Evolutionary conservation across 2,113 vertebrate species (phyloP).

Genomic region (Myrmecophaga tridactyla): DNA sequence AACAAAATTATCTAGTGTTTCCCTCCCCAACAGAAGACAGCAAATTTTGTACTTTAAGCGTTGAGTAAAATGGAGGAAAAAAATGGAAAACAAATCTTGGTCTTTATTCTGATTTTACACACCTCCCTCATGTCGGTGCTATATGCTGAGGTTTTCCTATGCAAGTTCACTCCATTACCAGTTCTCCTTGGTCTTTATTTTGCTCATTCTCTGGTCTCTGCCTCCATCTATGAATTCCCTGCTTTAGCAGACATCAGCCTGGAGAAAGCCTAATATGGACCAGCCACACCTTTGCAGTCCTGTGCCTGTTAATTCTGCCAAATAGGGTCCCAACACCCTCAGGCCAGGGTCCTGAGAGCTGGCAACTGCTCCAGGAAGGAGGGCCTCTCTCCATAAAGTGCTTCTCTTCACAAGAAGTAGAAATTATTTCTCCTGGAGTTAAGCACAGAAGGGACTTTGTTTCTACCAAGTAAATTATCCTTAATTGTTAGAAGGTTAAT

Average conservation of each 20-base stretch:
- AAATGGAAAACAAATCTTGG: too few species aligned
- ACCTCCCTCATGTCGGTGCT: background rate
- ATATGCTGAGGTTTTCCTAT: background rate
- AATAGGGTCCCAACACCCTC: background rate
- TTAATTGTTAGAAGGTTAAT: background rate
- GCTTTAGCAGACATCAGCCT: background rate
- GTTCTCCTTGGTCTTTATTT: background rate
- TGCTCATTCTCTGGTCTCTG: background rate
- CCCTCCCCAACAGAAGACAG: too few species aligned
- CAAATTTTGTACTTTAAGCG: too few species aligned
- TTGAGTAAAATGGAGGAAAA: too few species aligned
- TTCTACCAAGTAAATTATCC: background rate
- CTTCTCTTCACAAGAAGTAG: background rate
- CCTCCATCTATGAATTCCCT: background rate
- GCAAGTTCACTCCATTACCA: background rate
- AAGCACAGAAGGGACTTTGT: background rate
- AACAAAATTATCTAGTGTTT: too few species aligned
- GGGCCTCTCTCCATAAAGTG: rapidly evolving
- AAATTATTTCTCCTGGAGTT: background rate
- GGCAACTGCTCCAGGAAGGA: background rate
- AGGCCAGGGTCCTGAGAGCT: background rate
- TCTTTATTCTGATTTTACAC: background rate
- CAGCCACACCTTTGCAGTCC: background rate
- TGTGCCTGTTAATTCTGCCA: background rate
- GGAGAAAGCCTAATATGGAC: rapidly evolving